A percentile compares a stretch with the other conserved stretches of the same genome.
phyloP scores from a whole-genome alignment of 2,888 invertebrate species.

The Hydroisotoma schaefferi region DNA sequence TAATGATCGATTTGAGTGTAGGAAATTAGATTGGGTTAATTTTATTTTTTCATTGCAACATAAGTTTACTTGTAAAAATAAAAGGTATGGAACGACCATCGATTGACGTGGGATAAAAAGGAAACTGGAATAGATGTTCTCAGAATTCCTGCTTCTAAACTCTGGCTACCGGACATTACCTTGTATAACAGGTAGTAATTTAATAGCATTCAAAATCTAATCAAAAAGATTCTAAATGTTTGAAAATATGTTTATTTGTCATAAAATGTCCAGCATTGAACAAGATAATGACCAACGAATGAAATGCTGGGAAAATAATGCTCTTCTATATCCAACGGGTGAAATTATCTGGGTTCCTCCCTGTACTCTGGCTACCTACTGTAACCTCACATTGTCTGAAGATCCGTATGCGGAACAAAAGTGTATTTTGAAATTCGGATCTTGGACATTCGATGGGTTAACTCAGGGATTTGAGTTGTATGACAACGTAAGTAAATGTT shows the following conservation, averaged over 20 bases:
- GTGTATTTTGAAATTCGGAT: constrained; percentile 37
- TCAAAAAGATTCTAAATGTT: too few species aligned
- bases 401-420: constrained; percentile 32
- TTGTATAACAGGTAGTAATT: constrained; percentile 35
- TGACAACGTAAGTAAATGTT: constrained; percentile 28
- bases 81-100: constrained; percentile 35
- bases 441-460: constrained; percentile 40
- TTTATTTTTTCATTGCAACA: too few species aligned
- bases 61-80: too few species aligned
- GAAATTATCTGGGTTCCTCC: constrained; percentile 35
- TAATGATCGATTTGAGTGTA: too few species aligned
- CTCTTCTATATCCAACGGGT: constrained; percentile 28
- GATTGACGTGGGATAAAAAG: constrained; percentile 32
- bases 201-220: not conserved
- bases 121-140: constrained; percentile 26
- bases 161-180: constrained; percentile 39
- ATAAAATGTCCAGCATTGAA: not conserved
- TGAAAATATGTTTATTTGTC: not conserved
- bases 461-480: constrained; percentile 31
- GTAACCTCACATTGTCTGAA: constrained; percentile 26
- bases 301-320: constrained; percentile 32
- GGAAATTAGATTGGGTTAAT: too few species aligned
- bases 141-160: constrained; percentile 19
- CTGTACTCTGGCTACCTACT: constrained; percentile 32
- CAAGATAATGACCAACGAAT: constrained; percentile 18